Base-by-base conservation (phyloP, 2,797 vertebrate species). In the Natrix natrix region DNA sequence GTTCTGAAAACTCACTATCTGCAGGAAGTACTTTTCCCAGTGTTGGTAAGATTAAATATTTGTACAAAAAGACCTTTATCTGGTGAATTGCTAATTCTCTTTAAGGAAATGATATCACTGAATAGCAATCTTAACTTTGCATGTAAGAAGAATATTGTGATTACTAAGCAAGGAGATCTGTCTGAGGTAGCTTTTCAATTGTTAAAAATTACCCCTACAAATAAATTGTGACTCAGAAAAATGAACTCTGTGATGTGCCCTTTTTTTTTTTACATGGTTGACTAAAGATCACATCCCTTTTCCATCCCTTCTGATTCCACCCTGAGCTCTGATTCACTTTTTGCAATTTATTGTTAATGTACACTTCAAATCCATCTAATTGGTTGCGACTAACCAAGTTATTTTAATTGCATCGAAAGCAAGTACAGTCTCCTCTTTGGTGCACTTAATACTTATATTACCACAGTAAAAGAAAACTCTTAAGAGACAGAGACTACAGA, bases 281-380 rank as follows among this genome's bases (percentile, higher is more conserved):
- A 94, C 1, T 17, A 43, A 52, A 66, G 20, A 83, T 24, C 37
- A 24, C 20, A 48, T 12, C 37, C 74, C 37, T 83, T 10, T 83
- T 83, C 74, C 37, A 48, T 4, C 93, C 90, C 91, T 14, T 69
- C 88, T 90, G 60, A 89, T n/a, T 48, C 57, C 87, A 87, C 90
- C 55, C 90, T 87, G 55, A 93, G 55, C 57, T 89, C 87, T 91
- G 0, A 5, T 89, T 92, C 89, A 74, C 93, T 66, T 0, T 6
- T 63, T 93, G 93, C 92, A 90, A 90, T 0, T 95, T 87, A 74
- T 4, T 83, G 94, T 95, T 92, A 59, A 90, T 83, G 93, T 94
- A 55, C 88, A 83, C 74, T 83, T 93, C 48, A 69, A n/a, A 28
- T 10, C 94, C 16, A 92, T 2, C 0, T 8, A 59, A 86, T 78